Conservation (phyloP, 2,797 vertebrate species). For the Yasuhikotakia modesta region DNA sequence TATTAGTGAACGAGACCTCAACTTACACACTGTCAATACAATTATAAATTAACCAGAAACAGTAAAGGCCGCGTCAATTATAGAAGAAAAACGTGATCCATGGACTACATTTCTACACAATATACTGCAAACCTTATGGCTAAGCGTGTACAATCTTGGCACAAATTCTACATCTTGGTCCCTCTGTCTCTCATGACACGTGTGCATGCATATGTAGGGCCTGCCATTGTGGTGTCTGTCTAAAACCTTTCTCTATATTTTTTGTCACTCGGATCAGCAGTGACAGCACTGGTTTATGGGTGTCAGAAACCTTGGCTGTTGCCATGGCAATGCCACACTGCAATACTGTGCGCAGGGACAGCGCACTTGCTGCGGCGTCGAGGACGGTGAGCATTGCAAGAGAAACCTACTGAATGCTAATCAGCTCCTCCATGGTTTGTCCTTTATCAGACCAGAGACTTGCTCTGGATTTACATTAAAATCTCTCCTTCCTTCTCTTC, state of each 20-base stretch:
- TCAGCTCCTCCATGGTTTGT: constrained; percentile 73
- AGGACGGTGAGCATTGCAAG: constrained; percentile 51
- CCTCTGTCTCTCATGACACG: background rate
- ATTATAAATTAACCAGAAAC: background rate
- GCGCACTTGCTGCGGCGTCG: constrained; percentile 69
- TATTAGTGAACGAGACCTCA: background rate
- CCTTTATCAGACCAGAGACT: constrained; percentile 72
- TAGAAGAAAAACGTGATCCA: background rate
- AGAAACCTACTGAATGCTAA: constrained; percentile 78
- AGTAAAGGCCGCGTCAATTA: background rate
- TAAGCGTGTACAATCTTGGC: background rate
- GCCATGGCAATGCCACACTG: constrained; percentile 80
- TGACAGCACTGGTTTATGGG: constrained; percentile 68
- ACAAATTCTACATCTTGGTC: background rate
- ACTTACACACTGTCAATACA: background rate
- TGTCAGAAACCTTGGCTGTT: constrained; percentile 82
- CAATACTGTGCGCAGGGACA: constrained; percentile 74
- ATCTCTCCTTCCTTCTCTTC: constrained; percentile 20
- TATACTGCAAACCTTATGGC: background rate
- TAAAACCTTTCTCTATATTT: constrained; percentile 59
- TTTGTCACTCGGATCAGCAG: constrained; percentile 74
- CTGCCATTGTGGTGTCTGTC: constrained; percentile 7
- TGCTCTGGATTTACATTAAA: constrained; percentile 49
- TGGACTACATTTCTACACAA: too few relatives aligned
- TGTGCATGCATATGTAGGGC: background rate